Base-by-base conservation (phyloP, 2,113 vertebrate species). In the Rhinoptilus africanus region DNA sequence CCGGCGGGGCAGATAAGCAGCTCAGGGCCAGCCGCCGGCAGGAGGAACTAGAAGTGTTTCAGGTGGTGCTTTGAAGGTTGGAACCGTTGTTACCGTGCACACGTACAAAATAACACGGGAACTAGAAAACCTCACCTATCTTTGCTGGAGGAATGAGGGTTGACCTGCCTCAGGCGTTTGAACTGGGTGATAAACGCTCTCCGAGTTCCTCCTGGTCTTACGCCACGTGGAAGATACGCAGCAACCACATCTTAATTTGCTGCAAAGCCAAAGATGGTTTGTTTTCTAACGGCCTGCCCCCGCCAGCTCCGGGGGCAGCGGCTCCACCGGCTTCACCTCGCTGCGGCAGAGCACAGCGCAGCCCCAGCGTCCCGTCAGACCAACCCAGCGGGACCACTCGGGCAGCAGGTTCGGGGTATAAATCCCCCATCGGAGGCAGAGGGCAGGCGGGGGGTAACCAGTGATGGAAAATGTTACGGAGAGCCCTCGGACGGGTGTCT, bases 381-480 rank as follows among this genome's bases (percentile, higher is more conserved):
- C 79, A 72, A 43, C 13, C 16, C 91, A 30, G 62, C 7, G 14
- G 84, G 32, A 72, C 0, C 8, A 4, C 0, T 8, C 0, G 3
- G 71, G 41, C 28, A 45, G 50, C 50, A 7, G 45, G 0, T 35
- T 57, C 53, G 1, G 81, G 62, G 47, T 28, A 26, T 2, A 41
- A 68, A 64, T 7, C 21, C 41, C 50, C 21, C 63, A 14, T 3
- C 3, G 16, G 43, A 80, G 24, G 56, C 53, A 63, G 72, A 66
- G 60, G 48, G 30, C 56, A n/a, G n/a, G 48, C 10, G 21, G 32
- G 12, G 71, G 60, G 54, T 34, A 64, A 74, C 11, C 0, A 0
- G 37, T 0, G 32, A 35, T 11, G 35, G 66, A 47, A 78, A 53
- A 26, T 2, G 3, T 9, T n/a, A 7, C 0, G 1, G 59, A 68